A percentile compares a stretch with the other conserved stretches of the same genome.
Conservation (phyloP, 2,113 vertebrate species). For the Hiodon alosoides region DNA sequence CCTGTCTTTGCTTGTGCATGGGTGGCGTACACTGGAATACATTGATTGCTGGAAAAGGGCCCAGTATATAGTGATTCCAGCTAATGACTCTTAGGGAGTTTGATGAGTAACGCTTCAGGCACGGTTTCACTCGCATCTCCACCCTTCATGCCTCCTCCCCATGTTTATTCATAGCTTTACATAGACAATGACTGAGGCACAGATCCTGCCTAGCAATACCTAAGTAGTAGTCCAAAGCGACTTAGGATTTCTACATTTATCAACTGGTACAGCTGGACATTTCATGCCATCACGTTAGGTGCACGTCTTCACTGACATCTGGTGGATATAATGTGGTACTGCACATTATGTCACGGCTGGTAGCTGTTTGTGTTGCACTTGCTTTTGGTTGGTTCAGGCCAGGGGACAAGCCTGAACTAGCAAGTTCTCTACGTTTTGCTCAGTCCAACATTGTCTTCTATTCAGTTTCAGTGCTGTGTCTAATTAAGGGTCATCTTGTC, state of each 20-base stretch:
- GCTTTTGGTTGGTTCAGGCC: background rate
- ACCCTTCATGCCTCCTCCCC: too few species aligned
- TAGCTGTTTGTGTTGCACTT: background rate
- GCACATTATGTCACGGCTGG: background rate
- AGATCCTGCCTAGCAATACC: too few species aligned
- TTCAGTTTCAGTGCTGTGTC: too few species aligned
- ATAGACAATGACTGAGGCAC: too few species aligned
- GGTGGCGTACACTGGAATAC: background rate
- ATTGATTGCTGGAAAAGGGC: background rate
- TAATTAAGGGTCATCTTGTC: too few species aligned
- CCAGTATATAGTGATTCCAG: conserved; percentile 1
- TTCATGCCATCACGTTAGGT: background rate
- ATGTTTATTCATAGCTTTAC: too few species aligned
- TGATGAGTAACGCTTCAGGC: conserved; percentile 13
- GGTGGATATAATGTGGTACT: background rate
- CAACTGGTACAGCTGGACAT: background rate
- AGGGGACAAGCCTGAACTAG: too few species aligned
- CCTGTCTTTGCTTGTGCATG: background rate
- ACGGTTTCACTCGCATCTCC: background rate
- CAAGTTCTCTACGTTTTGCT: too few species aligned
- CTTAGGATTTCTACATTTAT: too few species aligned
- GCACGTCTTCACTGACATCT: conserved; percentile 15
- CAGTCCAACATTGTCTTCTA: too few species aligned
- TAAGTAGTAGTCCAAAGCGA: too few species aligned
- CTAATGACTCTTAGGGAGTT: too few species aligned